A percentile compares a stretch with the other conserved stretches of the same genome.
phyloP scores from a whole-genome alignment of 2,113 vertebrate species.

The Philantomba maxwellii region DNA sequence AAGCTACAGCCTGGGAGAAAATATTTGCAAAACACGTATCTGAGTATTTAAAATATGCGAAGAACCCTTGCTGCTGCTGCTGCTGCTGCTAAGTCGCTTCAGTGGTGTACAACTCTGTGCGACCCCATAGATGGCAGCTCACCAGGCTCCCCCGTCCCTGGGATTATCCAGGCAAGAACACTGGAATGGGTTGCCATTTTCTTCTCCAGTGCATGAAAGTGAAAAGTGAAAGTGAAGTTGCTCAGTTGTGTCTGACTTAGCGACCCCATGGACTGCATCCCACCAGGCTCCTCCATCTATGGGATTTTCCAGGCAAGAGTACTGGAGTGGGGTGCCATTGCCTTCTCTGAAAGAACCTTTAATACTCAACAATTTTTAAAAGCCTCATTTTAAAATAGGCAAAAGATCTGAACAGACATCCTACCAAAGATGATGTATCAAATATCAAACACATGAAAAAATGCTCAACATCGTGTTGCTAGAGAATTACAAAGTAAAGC shows the following conservation, averaged over 20 bases:
- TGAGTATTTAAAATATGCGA: not conserved
- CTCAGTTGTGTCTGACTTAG: fast-evolving
- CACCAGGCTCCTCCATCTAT: too few relatives aligned
- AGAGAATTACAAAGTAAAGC: not conserved
- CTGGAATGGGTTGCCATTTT: too few relatives aligned
- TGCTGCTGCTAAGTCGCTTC: too few relatives aligned
- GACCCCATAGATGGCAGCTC: too few relatives aligned
- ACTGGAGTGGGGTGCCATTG: too few relatives aligned
- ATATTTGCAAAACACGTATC: not conserved
- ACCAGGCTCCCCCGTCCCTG: too few relatives aligned
- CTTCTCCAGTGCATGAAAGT: too few relatives aligned
- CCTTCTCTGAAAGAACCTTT: not conserved
- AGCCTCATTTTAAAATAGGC: not conserved
- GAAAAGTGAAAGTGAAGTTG: too few relatives aligned
- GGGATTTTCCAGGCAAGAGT: too few relatives aligned
- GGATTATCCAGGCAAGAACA: too few relatives aligned
- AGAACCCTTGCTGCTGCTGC: not conserved
- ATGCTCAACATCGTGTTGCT: not conserved
- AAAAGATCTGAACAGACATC: not conserved
- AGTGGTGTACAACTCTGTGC: too few relatives aligned
- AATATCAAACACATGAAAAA: not conserved
- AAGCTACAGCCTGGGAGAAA: not conserved
- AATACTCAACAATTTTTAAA: not conserved
- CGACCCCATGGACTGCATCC: too few relatives aligned
- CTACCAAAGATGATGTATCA: not conserved